Conservation (phyloP, 2,797 vertebrate genomes). For the Monodelphis domestica region DNA sequence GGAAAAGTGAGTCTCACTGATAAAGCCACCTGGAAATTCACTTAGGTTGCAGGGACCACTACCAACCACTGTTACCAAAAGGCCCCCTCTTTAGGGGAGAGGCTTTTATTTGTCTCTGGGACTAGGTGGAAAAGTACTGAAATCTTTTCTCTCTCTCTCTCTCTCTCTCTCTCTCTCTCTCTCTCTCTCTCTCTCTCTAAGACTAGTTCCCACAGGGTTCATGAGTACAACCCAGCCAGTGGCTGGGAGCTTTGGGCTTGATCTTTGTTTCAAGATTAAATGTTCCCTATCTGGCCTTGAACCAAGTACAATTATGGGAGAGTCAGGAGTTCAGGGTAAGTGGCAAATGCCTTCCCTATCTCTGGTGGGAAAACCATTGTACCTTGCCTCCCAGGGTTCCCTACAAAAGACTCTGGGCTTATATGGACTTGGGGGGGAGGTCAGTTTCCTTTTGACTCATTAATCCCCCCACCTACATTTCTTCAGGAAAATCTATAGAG, state of each 20-base stretch:
- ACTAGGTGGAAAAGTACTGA: neutral
- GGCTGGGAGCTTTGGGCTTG: neutral
- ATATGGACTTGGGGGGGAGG: neutral
- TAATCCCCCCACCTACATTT: neutral
- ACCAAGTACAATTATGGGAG: neutral
- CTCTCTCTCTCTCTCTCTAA: too few relatives aligned
- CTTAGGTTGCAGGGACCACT: neutral
- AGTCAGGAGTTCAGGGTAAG: constrained; percentile 5
- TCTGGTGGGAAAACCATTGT: neutral
- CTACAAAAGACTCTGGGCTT: neutral
- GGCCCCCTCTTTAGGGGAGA: neutral
- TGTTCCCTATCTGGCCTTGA: constrained; percentile 5
- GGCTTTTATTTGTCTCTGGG: neutral
- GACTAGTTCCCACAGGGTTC: neutral
- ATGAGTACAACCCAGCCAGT: neutral
- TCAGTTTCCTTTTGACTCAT: neutral
- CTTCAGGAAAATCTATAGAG: neutral
- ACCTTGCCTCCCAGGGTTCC: neutral
- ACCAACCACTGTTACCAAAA: neutral
- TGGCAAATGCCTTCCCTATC: neutral
- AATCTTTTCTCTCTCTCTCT: neutral
- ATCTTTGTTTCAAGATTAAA: constrained; percentile 7
- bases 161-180: too few relatives aligned
- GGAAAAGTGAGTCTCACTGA: neutral
- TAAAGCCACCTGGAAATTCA: neutral